Percentiles rank a stretch among this genome's conserved stretches.
Evolutionary conservation across 2,797 vertebrate species (phyloP).

Genomic region (Harpagifer antarcticus): DNA sequence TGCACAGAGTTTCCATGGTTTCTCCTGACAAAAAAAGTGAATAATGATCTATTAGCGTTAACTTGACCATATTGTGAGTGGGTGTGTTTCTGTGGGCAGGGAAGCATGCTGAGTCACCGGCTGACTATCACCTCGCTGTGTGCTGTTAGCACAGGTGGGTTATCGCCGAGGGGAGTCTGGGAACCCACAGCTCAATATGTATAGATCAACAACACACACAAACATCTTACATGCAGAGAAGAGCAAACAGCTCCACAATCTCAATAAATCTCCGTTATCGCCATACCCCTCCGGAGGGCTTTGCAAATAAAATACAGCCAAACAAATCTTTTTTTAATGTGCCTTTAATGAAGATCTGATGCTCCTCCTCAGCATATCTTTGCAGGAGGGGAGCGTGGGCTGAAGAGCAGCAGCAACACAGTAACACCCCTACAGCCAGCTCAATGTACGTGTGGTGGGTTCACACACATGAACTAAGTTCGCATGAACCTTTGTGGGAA

Average conservation of each 20-base stretch:
- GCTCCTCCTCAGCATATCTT: constrained; percentile 48
- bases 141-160: constrained; percentile 45
- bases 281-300: neutral
- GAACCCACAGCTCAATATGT: constrained; percentile 41
- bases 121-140: constrained; percentile 49
- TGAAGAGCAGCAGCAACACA: constrained; percentile 25
- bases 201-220: constrained; percentile 35
- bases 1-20: constrained; percentile 47
- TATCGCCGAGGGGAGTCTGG: constrained; percentile 20
- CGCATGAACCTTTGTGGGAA: too few relatives aligned
- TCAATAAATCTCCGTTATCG: neutral
- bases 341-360: constrained; percentile 61
- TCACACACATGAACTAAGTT: too few relatives aligned
- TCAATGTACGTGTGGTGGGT: constrained; percentile 33
- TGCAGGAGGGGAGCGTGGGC: constrained; percentile 46
- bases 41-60: constrained; percentile 56
- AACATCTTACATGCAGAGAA: constrained; percentile 39
- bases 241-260: constrained; percentile 5
- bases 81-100: constrained; percentile 64
- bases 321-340: constrained; percentile 64
- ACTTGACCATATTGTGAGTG: constrained; percentile 64
- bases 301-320: constrained; percentile 49
- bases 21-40: constrained; percentile 50
- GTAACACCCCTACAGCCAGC: constrained; percentile 21
- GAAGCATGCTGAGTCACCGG: constrained; percentile 53